Evolutionary conservation across 2,888 invertebrate species (phyloP), one percentile per base, ranked within the genome.

Genomic region (Nephrocerus scutellatus): DNA sequence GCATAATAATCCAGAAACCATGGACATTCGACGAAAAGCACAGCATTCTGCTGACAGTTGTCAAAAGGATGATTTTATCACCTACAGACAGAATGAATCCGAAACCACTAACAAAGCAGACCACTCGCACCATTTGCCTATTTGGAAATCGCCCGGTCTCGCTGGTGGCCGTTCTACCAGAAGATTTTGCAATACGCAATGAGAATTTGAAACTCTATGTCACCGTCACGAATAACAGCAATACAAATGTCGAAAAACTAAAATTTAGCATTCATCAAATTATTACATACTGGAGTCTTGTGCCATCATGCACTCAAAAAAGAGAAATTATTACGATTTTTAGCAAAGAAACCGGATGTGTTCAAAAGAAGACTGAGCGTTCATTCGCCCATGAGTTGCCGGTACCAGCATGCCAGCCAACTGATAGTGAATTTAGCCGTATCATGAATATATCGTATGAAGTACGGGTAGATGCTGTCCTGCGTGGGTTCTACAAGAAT

Each of bases 1-100:
- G 63, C 16, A 50, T 68, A 25, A 53, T 62, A 8, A 63, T 68
- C 16, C 68, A 68, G 47, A 55, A 60, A n/a, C 61, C 68, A 14
- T 68, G 67, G 67, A 60, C 60, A 7, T 67, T 68, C 28, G 64
- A 66, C 33, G 66, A 67, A 36, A 63, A 62, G 18, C 64, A 66
- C 42, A 56, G 54, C 9, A 60, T 68, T 35, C 62, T 62, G 3
- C 51, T 68, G 38, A 63, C 59, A 5, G 53, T 68, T 38, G 55
- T 66, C 8, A 63, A 64, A 43, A 52, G 56, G 13, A 57, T 60
- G 50, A 50, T 62, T 6, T 41, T 64, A 39, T 59, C 59, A 14
- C 41, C 47, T 4, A 44, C 44, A 20, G 55, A 44, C 41, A 52
- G 55, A 32, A 36, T 42, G 14, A 57, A 62, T 52, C 57, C 62